Evolutionary conservation across 1,140 invertebrate genomes (phyloP).

Genomic region (Bradysia coprophila): DNA sequence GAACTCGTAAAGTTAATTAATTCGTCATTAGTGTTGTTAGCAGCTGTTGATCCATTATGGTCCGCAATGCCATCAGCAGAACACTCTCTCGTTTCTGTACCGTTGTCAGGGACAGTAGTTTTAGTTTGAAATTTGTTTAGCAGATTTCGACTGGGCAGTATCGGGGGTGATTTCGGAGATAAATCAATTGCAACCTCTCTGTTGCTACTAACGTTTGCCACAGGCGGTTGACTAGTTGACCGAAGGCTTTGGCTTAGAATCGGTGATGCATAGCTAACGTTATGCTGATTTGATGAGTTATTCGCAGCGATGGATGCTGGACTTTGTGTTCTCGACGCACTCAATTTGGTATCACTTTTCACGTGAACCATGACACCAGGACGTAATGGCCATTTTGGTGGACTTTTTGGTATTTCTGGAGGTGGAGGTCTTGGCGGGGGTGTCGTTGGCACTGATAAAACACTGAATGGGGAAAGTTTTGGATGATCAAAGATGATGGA

Average conservation of each 20-base stretch:
- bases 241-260: not conserved
- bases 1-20: not conserved
- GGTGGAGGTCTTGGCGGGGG: slow-evolving; percentile 6
- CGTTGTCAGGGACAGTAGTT: not conserved
- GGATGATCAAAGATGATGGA: no score
- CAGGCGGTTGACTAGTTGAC: not conserved
- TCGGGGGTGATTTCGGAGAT: not conserved
- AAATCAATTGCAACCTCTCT: not conserved
- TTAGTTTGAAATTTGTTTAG: not conserved
- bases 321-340: slow-evolving; percentile 13
- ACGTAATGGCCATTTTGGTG: slow-evolving; percentile 68
- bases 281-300: not conserved
- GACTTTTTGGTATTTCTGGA: slow-evolving; percentile 30
- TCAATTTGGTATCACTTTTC: slow-evolving; percentile 30
- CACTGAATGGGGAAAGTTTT: not conserved
- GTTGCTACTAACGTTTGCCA: not conserved
- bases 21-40: not conserved
- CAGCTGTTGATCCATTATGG: not conserved
- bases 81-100: not conserved
- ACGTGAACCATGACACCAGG: slow-evolving; percentile 76
- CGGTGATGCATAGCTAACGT: slow-evolving; percentile 1
- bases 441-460: slow-evolving; percentile 7
- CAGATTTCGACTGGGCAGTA: not conserved
- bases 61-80: no score
- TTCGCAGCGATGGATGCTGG: not conserved